Conservation (phyloP, 2,888 invertebrate species). For the Noctua janthina region DNA sequence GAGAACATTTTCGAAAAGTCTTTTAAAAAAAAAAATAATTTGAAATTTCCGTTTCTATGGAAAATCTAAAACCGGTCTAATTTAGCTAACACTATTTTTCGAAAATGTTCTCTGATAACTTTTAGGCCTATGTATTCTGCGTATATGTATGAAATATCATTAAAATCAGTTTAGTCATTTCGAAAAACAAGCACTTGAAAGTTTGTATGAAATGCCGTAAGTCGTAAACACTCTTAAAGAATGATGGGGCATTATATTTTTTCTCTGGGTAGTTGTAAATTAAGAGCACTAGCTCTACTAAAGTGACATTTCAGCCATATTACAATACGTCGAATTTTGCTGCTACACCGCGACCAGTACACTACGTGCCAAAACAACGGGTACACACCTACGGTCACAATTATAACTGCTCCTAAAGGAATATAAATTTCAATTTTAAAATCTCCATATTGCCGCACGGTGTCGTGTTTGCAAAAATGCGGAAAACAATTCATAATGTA, state of each 20-base stretch:
- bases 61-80: too few species aligned
- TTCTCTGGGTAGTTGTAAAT: not conserved
- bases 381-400: constrained; percentile 63
- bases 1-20: too few species aligned
- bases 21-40: too few species aligned
- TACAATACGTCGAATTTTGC: constrained; percentile 15
- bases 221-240: too few species aligned
- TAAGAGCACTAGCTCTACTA: not conserved
- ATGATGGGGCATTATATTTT: not conserved
- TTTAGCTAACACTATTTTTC: too few species aligned
- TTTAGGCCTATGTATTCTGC: too few species aligned
- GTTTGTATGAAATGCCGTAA: too few species aligned
- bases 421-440: constrained; percentile 86
- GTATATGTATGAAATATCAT: too few species aligned
- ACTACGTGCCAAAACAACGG: constrained; percentile 61
- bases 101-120: too few species aligned
- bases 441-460: constrained; percentile 75
- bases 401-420: constrained; percentile 80
- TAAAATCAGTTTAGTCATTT: too few species aligned
- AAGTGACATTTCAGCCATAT: not conserved
- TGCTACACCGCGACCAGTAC: constrained; percentile 43
- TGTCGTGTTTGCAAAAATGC: constrained; percentile 64
- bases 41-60: too few species aligned
- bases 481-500: constrained; percentile 62
- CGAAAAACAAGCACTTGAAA: too few species aligned